A percentile compares a stretch with the other conserved stretches of the same genome.
phyloP scores from a whole-genome alignment of 2,797 vertebrate species.

The Capromys pilorides region DNA sequence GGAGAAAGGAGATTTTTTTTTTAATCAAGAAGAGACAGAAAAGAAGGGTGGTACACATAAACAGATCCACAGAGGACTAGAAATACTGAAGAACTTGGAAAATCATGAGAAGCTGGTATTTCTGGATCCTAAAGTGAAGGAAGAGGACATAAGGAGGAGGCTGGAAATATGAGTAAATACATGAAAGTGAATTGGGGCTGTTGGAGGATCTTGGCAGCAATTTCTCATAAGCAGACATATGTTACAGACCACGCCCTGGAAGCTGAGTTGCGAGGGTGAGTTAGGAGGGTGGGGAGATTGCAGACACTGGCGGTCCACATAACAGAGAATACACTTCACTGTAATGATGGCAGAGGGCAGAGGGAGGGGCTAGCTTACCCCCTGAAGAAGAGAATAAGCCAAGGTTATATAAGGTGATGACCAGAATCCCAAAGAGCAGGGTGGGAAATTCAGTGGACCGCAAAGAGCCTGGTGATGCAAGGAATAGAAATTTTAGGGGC shows the following conservation, averaged over 20 bases:
- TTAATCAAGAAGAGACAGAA: background rate
- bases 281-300: background rate
- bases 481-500: background rate
- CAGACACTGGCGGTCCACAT: accelerated
- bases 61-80: background rate
- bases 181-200: background rate
- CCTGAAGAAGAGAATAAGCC: background rate
- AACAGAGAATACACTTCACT: background rate
- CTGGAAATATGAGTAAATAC: background rate
- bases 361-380: background rate
- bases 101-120: background rate
- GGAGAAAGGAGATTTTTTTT: background rate
- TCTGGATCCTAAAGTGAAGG: background rate
- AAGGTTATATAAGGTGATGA: background rate
- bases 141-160: background rate
- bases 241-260: background rate
- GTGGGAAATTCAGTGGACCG: background rate
- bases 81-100: background rate
- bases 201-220: background rate
- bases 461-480: background rate
- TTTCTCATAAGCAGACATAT: background rate
- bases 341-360: too few species aligned
- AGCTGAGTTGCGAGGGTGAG: background rate
- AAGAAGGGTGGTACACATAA: background rate
- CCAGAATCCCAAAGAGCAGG: background rate